These are phyloP conservation scores for Notiomystis cincta DNA, from an alignment of 2,113 vertebrate species.

Conservation along the genomic window DNA sequence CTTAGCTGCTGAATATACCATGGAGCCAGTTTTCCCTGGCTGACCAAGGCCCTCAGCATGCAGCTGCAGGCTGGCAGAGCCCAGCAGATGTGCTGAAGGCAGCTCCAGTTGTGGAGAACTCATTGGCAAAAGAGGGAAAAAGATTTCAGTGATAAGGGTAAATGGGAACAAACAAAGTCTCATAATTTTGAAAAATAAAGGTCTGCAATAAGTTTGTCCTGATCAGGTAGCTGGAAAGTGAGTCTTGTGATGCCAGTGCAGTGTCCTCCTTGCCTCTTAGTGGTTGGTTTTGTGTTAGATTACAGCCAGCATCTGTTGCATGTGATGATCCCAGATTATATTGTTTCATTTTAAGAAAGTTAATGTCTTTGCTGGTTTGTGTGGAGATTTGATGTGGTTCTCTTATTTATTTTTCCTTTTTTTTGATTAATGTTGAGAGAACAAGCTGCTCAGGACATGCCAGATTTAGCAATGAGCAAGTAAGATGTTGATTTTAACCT, in stretches of 20 bases:
- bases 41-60: background rate
- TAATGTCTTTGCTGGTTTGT: background rate
- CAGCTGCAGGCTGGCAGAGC: background rate
- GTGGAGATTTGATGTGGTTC: background rate
- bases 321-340: background rate
- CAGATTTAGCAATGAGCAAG: background rate
- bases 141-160: background rate
- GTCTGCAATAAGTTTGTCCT: background rate
- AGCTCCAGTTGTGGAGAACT: background rate
- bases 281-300: background rate
- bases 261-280: background rate
- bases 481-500: background rate
- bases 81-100: background rate
- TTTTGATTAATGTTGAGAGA: background rate
- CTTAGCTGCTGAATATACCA: background rate
- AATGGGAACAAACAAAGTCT: background rate
- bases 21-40: background rate
- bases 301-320: background rate
- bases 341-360: background rate
- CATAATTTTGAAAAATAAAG: background rate
- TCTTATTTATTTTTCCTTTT: background rate
- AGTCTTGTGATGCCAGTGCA: background rate
- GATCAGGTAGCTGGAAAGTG: background rate
- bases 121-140: background rate
- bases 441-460: background rate